Base-by-base conservation (phyloP, 2,888 invertebrate species). In the Archaeoteleia sp. region DNA sequence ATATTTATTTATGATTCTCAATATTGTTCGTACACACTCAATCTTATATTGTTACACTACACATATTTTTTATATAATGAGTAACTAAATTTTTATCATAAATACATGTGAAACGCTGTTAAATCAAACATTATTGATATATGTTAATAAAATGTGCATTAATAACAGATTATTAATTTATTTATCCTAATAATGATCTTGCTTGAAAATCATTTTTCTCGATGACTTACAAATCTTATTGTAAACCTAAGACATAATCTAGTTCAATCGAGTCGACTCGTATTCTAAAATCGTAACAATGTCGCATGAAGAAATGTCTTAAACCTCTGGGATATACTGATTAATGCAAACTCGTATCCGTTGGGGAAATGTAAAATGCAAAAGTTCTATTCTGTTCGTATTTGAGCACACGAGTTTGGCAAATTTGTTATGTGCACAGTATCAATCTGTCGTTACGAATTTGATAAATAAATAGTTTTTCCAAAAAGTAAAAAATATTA, bases 261-360 rank as follows among this genome's bases (percentile, higher is more conserved):
- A 9, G 1, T 29, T 29, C 17, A 14, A 8, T 17, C 45, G 12
- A 30, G 40, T 20, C 20, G 5, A 5, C 2, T 5, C 2, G 10
- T 40, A 20, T 10, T 32, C 12, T 8, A 12, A 32, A 32, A 10
- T 7, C 17, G 32, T 8, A 27, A 30, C 29, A 5, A 23, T 40
- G 27, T 15, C 29, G 29, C 30, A 8, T 9, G 12, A 10, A 32
- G 17, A 17, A 20, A 2, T 51, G 32, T 51, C 40, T 51, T 51
- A 20, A 29, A 12, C 39, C 14, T 32, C 32, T 5, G 14, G 35
- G 45, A 45, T 35, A 45, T 55, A 55, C 37, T 35, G 35, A 55
- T 55, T 37, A 45, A 43, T 29, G 45, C 35, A 37, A 53, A 53
- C 40, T 12, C 25, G 23, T 12, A n/a, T 37, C 30, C 30, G 30